Percentiles rank a stretch among this genome's conserved stretches.
Evolutionary conservation across 2,113 vertebrate genomes (phyloP).

Genomic region (Peucedramus taeniatus): DNA sequence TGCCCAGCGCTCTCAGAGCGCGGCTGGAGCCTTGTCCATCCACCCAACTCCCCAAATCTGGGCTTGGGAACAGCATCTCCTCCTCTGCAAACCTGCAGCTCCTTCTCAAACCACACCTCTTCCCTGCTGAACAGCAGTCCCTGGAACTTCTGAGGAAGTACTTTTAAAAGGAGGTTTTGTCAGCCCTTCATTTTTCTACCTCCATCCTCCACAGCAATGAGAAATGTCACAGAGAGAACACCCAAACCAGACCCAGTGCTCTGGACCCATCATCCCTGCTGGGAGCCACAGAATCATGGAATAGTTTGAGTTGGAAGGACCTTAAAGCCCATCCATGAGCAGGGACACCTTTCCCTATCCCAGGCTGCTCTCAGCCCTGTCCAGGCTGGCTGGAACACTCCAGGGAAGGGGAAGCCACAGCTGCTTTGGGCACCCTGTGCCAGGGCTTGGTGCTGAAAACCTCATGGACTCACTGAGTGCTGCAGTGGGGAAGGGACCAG

Average conservation of each 20-base stretch:
- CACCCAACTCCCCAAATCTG: not conserved
- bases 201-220: not conserved
- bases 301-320: not conserved
- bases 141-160: not conserved
- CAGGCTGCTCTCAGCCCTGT: not conserved
- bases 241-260: not conserved
- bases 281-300: not conserved
- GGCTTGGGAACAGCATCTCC: not conserved
- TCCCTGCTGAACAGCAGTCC: not conserved
- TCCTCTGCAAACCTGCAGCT: not conserved
- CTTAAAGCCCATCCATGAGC: not conserved
- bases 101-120: not conserved
- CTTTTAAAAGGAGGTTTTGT: not conserved
- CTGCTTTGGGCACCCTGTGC: not conserved
- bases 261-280: not conserved
- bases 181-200: not conserved
- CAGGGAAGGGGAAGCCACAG: not conserved
- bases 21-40: not conserved
- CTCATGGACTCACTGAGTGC: rapidly evolving
- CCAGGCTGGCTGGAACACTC: not conserved
- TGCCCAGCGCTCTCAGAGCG: rapidly evolving
- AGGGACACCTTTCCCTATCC: not conserved
- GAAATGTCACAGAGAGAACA: not conserved
- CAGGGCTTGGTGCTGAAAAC: not conserved
- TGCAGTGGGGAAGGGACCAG: not conserved